phyloP scores from a whole-genome alignment of 2,797 vertebrate species.

The Psittacula echo region DNA sequence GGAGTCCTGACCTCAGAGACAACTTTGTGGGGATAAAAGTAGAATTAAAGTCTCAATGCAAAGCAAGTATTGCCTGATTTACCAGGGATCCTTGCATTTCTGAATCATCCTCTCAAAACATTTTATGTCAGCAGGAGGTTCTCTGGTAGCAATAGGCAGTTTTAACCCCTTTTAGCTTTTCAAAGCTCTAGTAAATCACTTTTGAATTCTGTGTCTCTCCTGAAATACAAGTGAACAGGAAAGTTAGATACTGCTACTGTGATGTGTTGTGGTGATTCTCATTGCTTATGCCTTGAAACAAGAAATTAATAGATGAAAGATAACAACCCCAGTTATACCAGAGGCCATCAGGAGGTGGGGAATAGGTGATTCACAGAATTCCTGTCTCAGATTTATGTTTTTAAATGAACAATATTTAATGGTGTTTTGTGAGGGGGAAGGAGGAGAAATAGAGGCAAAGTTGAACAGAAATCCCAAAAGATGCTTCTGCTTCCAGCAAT shows the following conservation, averaged over 20 bases:
- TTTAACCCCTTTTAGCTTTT: constrained; percentile 43
- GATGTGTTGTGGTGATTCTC: background rate
- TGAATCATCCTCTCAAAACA: background rate
- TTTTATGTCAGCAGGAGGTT: background rate
- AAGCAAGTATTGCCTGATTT: constrained; percentile 27
- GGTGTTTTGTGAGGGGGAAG: background rate
- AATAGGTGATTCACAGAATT: background rate
- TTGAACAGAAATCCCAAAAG: background rate
- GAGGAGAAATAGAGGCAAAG: background rate
- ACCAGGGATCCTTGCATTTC: background rate
- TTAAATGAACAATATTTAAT: background rate
- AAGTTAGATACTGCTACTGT: background rate
- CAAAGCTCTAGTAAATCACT: constrained; percentile 20
- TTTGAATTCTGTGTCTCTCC: background rate
- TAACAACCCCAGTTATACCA: background rate
- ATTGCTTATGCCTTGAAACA: background rate
- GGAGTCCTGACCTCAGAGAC: background rate
- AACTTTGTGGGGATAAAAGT: background rate
- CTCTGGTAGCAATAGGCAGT: background rate
- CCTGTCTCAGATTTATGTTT: background rate
- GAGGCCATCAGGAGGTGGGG: background rate
- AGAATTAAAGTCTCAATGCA: background rate
- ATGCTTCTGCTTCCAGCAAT: background rate
- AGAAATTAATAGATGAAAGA: background rate
- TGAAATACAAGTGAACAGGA: constrained; percentile 6